Conservation (phyloP, 2,113 vertebrate genomes). For the Ploceus nigricollis region DNA sequence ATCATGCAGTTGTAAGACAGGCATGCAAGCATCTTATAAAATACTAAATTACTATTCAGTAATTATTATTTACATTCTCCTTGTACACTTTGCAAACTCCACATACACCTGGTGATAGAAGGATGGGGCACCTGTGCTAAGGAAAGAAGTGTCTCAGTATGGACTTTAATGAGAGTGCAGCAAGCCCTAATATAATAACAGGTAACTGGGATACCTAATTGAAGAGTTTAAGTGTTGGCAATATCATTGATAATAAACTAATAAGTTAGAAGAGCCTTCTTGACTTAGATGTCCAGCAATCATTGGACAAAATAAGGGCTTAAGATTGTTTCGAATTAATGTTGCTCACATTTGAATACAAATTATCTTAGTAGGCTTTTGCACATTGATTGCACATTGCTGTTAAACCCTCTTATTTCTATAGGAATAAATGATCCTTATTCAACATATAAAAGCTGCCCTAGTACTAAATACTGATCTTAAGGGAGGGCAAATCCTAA, state of each 20-base stretch:
- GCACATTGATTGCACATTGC: conserved; percentile 38
- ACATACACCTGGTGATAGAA: not conserved
- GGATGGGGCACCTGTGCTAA: not conserved
- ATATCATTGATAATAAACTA: not conserved
- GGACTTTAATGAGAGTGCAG: not conserved
- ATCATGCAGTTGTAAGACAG: not conserved
- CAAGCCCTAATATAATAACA: conserved; percentile 1
- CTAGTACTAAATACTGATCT: conserved; percentile 64
- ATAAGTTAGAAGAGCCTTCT: conserved; percentile 1
- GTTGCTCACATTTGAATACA: conserved; percentile 36
- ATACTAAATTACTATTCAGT: not conserved
- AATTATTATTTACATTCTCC: not conserved
- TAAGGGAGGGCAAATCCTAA: conserved; percentile 38
- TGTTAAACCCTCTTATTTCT: conserved; percentile 42
- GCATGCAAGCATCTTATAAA: not conserved
- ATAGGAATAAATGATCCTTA: conserved; percentile 70
- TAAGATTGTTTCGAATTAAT: conserved; percentile 37
- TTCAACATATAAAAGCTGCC: conserved; percentile 57
- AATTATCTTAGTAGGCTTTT: conserved; percentile 52
- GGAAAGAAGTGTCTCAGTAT: not conserved
- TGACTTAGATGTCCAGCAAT: conserved; percentile 2
- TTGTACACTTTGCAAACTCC: not conserved
- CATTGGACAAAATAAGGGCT: conserved; percentile 22
- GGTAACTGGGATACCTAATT: not conserved
- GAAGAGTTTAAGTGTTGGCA: conserved; percentile 24